Base-by-base conservation (phyloP, 2,113 vertebrate genomes). In the Psilopsiagon aurifrons region DNA sequence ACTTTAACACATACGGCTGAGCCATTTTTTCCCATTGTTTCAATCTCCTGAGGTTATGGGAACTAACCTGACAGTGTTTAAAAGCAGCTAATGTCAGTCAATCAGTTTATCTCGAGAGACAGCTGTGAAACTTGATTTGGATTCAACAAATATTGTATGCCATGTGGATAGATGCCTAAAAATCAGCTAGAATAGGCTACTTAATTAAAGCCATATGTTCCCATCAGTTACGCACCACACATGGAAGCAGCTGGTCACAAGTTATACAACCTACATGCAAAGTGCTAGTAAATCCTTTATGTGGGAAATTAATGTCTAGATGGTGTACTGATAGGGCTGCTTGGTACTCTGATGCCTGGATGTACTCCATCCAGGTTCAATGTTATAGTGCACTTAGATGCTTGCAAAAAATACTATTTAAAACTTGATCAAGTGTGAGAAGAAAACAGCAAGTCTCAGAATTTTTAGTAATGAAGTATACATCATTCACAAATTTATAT, bases 131-230 rank as follows among this genome's bases (percentile, higher is more conserved):
- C 90, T 97, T 97, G 97, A 97, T 94, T 96, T 96, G 94, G 94
- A 91, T 97, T 97, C 97, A 97, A 97, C 95, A 94, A 96, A 96
- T 96, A 97, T 39, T 95, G 84, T 78, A 95, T 96, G 97, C 97
- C 97, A 97, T 97, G 97, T 97, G 97, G 97, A 97, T 88, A 95
- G 95, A 95, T 96, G 97, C 97, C 97, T 96, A 96, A 97, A 97
- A 97, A 97, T 97, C 94, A 97, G 96, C 95, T 94, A 97, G 97
- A 97, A 97, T 95, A 95, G 97, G 95, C 96, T 97, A 97, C 97
- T 97, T 97, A 97, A 97, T 97, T 97, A 97, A 97, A 97, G 97
- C 97, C 97, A 97, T 97, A 97, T 97, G 97, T 86, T 97, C 95
- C 95, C 88, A 96, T 93, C 94, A 97, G 96, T 97, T 97, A 97